Evolutionary conservation across 2,888 invertebrate species (phyloP).

Genomic region (Lacanobia oleracea): DNA sequence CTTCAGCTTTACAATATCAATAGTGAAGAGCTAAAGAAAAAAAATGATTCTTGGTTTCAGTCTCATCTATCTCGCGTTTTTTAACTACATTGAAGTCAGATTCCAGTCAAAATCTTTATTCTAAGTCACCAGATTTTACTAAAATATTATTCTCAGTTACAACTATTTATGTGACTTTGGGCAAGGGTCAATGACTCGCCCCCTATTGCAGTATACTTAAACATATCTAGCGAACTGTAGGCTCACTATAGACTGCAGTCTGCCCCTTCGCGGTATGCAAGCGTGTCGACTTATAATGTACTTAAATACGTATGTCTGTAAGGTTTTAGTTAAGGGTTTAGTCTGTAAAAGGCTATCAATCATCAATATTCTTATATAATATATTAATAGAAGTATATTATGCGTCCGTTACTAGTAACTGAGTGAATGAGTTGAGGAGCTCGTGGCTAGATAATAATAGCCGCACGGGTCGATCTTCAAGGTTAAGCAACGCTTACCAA

Average conservation of each 20-base stretch:
- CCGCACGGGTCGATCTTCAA: no score
- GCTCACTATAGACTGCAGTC: neutral
- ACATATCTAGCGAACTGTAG: neutral
- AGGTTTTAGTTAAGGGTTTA: neutral
- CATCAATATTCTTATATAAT: no score
- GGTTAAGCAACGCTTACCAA: no score
- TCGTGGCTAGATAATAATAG: no score
- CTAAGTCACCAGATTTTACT: neutral
- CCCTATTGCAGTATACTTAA: conserved; percentile 2
- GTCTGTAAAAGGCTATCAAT: neutral
- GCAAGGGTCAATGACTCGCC: conserved; percentile 19
- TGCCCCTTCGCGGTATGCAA: neutral
- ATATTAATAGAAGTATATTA: no score
- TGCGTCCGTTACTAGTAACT: no score
- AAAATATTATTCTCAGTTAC: neutral
- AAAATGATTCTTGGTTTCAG: neutral
- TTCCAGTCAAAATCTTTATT: no score
- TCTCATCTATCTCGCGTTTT: no score
- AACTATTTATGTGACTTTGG: neutral
- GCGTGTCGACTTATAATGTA: neutral
- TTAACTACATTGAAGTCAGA: no score
- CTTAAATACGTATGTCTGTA: neutral
- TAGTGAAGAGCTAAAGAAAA: neutral
- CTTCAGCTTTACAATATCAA: no score
- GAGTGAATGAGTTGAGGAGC: no score